Conservation (phyloP, 1,140 invertebrate species). For the Mylabris phalerata region DNA sequence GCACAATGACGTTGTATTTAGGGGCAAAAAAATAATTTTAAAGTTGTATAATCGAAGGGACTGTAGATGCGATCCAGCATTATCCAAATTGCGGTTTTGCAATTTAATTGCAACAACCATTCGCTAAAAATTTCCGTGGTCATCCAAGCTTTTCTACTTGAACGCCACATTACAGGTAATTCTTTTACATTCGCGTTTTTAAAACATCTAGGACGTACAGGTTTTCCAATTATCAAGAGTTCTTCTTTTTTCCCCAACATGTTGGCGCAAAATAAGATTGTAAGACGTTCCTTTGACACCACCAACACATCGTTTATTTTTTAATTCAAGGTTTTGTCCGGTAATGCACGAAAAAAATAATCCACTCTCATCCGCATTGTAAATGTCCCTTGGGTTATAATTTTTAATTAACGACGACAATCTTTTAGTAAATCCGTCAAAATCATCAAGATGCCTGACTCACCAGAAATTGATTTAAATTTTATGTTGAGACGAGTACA, state of each 20-base stretch:
- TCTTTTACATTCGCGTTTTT: slow-evolving; percentile 1
- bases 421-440: slow-evolving; percentile 14
- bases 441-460: not conserved
- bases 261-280: slow-evolving; percentile 41
- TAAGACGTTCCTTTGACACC: slow-evolving; percentile 42
- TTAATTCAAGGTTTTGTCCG: slow-evolving; percentile 22
- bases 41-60: too few species aligned
- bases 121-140: too few species aligned
- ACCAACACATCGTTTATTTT: slow-evolving; percentile 25
- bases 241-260: too few species aligned
- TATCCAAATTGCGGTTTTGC: too few species aligned
- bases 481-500: too few species aligned
- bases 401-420: slow-evolving; percentile 1
- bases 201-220: slow-evolving; percentile 10
- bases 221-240: slow-evolving; percentile 18
- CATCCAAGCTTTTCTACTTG: too few species aligned
- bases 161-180: too few species aligned
- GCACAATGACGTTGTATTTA: too few species aligned
- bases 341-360: slow-evolving; percentile 21
- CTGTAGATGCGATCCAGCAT: too few species aligned
- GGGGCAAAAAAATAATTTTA: too few species aligned
- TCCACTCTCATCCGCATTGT: slow-evolving; percentile 27
- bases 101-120: too few species aligned
- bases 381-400: slow-evolving; percentile 10
- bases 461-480: not conserved